phyloP scores from a whole-genome alignment of 1,140 invertebrate genomes.

The Zaprionus gabonicus region DNA sequence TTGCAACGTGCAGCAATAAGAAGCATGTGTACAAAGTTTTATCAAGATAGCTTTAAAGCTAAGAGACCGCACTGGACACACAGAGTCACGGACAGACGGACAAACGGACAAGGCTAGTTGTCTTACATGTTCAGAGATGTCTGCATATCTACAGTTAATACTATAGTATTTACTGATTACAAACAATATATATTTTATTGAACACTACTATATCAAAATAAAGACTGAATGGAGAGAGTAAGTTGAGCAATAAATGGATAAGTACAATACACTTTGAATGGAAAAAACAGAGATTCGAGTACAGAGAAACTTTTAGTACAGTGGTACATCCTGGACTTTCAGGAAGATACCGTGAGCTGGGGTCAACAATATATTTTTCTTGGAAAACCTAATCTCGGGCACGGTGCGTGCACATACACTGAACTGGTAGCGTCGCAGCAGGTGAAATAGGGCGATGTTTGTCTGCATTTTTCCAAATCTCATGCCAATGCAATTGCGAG shows the following conservation, averaged over 20 bases:
- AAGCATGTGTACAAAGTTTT: no score
- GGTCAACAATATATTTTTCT: constrained; percentile 81
- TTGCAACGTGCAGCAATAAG: no score
- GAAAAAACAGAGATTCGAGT: not conserved
- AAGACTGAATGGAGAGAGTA: not conserved
- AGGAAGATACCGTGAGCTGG: constrained; percentile 84
- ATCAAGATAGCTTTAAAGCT: no score
- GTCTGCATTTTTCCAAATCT: constrained; percentile 85
- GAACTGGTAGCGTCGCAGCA: constrained; percentile 82
- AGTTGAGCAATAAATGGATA: not conserved
- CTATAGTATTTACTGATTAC: not conserved
- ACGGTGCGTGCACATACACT: constrained; percentile 77
- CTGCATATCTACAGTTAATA: no score
- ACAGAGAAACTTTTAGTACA: not conserved
- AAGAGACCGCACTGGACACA: no score
- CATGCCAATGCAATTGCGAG: constrained; percentile 86
- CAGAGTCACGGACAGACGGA: no score
- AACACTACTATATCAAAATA: not conserved
- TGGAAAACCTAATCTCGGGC: constrained; percentile 84
- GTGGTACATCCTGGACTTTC: constrained; percentile 49
- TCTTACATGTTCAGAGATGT: no score
- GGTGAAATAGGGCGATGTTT: constrained; percentile 80
- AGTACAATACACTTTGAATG: constrained; percentile 19
- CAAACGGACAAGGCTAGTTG: no score
- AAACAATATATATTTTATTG: not conserved